Base-by-base conservation (phyloP, 1,140 invertebrate species). In the Lerema accius region DNA sequence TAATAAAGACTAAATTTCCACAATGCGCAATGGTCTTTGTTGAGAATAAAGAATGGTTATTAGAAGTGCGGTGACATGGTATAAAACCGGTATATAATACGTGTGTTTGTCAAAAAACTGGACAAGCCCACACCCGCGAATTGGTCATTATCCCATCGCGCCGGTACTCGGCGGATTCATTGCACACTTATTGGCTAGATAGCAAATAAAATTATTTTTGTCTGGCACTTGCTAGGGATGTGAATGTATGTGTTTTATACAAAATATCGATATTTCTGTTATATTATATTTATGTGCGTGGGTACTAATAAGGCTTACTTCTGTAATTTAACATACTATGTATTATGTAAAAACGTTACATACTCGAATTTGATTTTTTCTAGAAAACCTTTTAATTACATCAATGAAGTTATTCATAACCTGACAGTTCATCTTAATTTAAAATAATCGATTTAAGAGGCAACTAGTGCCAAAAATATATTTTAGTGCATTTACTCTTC, bases 131-230 rank as follows among this genome's bases (percentile, higher is more conserved):
- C 80, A 80, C 81, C 82, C 65, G 68, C 71, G 73, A 81, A 85
- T 83, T 76, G 66, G 82, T 74, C 78, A 79, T 87, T 86, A 86
- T 86, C 76, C 80, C 77, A 79, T 82, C 78, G 72, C 67, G 71
- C 75, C 61, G 69, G 85, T 86, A 86, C 82, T 83, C 76, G 75
- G 69, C 73, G 78, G 79, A 86, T 86, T 86, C 85, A 89, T 89
- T 89, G 84, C 84, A 77, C 75, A 82, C 74, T 82, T 82, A 86
- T 89, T 84, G 84, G 81, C 77, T 84, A 88, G 82, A 86, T 71
- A 78, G 69, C 73, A 81, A 77, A 86, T 81, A 78, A 77, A 82
- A 82, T 77, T 78, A 87, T 85, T 84, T 88, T 80, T 79, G 78
- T 82, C 70, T 74, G 67, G 23, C 7, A 39, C 17, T 26, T 15